These are phyloP conservation scores for Drosophila lini DNA, from an alignment of 1,140 invertebrate genomes.

Conservation along the genomic window DNA sequence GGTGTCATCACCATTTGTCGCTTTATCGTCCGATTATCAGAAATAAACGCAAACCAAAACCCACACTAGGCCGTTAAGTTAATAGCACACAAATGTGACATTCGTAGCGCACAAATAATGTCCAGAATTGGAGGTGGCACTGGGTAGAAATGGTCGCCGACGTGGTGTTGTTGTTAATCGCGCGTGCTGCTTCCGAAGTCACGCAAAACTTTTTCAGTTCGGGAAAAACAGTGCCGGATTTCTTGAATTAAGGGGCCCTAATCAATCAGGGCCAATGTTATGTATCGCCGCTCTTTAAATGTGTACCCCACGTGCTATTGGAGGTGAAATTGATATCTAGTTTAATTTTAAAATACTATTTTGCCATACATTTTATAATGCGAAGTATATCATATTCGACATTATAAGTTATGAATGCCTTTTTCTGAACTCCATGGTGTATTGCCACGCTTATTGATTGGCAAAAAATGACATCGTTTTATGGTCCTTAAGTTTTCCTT, in stretches of 20 bases:
- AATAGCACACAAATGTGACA: conserved; percentile 73
- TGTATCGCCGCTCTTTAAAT: background rate
- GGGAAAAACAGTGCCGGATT: background rate
- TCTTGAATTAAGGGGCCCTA: background rate
- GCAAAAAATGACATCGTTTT: conserved; percentile 66
- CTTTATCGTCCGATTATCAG: conserved; percentile 72
- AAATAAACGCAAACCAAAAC: conserved; percentile 27
- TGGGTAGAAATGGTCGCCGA: conserved; percentile 4
- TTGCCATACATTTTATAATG: conserved; percentile 16
- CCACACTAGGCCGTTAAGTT: conserved; percentile 44
- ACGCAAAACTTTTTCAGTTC: conserved; percentile 30
- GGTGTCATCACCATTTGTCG: conserved; percentile 62
- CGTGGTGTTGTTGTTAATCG: conserved; percentile 62
- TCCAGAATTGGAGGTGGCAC: background rate
- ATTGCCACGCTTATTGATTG: conserved; percentile 50
- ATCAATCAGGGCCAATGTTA: background rate
- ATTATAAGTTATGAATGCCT: background rate
- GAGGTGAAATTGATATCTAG: background rate
- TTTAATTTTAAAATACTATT: conserved; percentile 16
- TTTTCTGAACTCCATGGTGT: conserved; percentile 22
- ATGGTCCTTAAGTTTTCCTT: conserved; percentile 11
- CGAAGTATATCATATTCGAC: conserved; percentile 1
- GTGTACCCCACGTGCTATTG: background rate
- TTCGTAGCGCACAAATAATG: conserved; percentile 59
- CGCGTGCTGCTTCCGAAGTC: conserved; percentile 47